Conservation (phyloP, 1,140 invertebrate species). For the Brachionus manjavacas region DNA sequence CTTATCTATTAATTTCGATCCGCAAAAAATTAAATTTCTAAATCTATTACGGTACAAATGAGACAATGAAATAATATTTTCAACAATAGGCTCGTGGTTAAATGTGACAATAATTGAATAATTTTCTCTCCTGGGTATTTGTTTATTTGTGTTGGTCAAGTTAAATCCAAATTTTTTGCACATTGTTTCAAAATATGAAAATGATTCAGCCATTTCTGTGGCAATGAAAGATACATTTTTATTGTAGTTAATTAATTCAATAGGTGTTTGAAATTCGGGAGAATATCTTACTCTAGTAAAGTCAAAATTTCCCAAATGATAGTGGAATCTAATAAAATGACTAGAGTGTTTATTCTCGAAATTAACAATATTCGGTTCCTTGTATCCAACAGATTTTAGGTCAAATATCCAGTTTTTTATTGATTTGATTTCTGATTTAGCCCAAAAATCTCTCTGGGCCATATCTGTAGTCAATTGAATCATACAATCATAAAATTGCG, state of each 20-base stretch:
- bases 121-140: too few relatives aligned
- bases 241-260: not conserved
- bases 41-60: not conserved
- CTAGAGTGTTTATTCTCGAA: not conserved
- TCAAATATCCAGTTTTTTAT: conserved; percentile 43
- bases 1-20: not conserved
- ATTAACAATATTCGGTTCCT: conserved; percentile 27
- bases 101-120: not conserved
- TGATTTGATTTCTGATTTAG: conserved; percentile 43
- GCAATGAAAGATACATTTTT: too few relatives aligned
- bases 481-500: conserved; percentile 28
- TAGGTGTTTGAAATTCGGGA: not conserved
- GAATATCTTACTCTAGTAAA: not conserved
- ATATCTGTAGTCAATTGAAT: conserved; percentile 43
- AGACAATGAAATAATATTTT: not conserved
- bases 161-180: too few relatives aligned
- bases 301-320: not conserved
- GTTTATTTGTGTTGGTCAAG: too few relatives aligned
- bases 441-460: conserved; percentile 44
- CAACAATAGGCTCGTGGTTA: not conserved
- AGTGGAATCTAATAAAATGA: not conserved
- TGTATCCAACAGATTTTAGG: not conserved
- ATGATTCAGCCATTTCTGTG: too few relatives aligned
- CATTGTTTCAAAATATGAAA: too few relatives aligned
- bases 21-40: not conserved